These are phyloP conservation scores for Rhinoraja longicauda DNA, from an alignment of 2,797 vertebrate species.

Conservation along the genomic window DNA sequence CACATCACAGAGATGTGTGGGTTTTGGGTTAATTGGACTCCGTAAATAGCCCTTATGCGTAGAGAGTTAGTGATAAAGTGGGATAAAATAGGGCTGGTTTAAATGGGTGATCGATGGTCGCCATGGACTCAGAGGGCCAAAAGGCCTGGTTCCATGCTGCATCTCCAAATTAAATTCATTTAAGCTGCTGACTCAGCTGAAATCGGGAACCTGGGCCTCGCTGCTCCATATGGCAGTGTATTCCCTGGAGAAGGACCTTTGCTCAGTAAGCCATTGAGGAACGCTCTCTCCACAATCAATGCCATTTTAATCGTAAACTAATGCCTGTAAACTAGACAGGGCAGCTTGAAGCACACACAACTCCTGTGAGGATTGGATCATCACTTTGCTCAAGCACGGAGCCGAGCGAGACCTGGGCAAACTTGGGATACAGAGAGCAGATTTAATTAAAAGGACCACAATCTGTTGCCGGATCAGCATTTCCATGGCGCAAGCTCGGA, in stretches of 20 bases:
- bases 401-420: not conserved
- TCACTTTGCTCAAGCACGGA: not conserved
- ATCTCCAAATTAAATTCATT: not conserved
- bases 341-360: not conserved
- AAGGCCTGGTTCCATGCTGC: no score
- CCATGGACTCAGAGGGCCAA: no score
- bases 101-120: no score
- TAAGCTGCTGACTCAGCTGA: not conserved
- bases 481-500: not conserved
- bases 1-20: no score
- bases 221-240: not conserved
- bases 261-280: not conserved
- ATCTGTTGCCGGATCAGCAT: not conserved
- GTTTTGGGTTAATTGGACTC: no score
- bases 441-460: conserved; percentile 15
- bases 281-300: not conserved
- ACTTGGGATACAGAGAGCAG: not conserved
- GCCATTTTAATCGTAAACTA: not conserved
- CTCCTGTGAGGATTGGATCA: conserved; percentile 18
- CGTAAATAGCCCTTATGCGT: no score
- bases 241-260: not conserved
- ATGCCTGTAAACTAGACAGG: not conserved
- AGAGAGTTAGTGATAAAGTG: no score
- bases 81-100: no score
- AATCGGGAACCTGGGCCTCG: not conserved